These are phyloP conservation scores for Thereuonema tuberculata DNA, from an alignment of 1,140 invertebrate genomes.

Conservation along the genomic window DNA sequence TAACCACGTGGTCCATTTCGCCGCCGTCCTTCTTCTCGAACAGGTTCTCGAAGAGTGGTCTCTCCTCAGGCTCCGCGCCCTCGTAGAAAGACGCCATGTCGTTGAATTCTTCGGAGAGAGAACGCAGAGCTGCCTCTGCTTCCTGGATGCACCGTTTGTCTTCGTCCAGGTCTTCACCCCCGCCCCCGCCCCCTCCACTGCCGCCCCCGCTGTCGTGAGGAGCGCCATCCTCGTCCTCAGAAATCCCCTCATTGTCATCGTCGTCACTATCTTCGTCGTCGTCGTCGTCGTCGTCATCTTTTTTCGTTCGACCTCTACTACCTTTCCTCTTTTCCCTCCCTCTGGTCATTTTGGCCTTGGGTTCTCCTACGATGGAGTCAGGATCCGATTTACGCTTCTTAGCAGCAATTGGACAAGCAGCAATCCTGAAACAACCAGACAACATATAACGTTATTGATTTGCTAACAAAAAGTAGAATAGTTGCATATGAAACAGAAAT, in stretches of 20 bases:
- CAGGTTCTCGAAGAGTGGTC: slow-evolving; percentile 63
- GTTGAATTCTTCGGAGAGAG: slow-evolving; percentile 46
- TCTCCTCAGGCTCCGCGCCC: slow-evolving; percentile 49
- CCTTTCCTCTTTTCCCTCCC: not conserved
- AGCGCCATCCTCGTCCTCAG: not conserved
- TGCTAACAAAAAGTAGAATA: too few species aligned
- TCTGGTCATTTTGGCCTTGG: not conserved
- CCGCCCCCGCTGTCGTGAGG: too few species aligned
- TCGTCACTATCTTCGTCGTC: not conserved
- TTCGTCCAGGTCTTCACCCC: slow-evolving; percentile 35
- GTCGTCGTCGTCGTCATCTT: not conserved
- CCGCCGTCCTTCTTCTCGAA: slow-evolving; percentile 53
- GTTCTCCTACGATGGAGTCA: not conserved
- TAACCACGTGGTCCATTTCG: slow-evolving; percentile 3
- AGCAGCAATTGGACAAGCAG: slow-evolving; percentile 24
- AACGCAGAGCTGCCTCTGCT: slow-evolving; percentile 68
- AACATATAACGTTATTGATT: too few species aligned
- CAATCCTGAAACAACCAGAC: slow-evolving; percentile 18
- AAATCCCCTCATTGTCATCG: not conserved
- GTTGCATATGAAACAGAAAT: too few species aligned
- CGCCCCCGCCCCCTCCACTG: too few species aligned
- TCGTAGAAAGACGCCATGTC: slow-evolving; percentile 47
- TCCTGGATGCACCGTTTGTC: slow-evolving; percentile 68
- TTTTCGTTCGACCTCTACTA: not conserved
- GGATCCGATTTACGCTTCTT: slow-evolving; percentile 18